Evolutionary conservation across 53 echinoderm and acorn worm species (phyloP), one percentile per base, ranked within the genome.

Genomic region (Temnopleurus reevesii): DNA sequence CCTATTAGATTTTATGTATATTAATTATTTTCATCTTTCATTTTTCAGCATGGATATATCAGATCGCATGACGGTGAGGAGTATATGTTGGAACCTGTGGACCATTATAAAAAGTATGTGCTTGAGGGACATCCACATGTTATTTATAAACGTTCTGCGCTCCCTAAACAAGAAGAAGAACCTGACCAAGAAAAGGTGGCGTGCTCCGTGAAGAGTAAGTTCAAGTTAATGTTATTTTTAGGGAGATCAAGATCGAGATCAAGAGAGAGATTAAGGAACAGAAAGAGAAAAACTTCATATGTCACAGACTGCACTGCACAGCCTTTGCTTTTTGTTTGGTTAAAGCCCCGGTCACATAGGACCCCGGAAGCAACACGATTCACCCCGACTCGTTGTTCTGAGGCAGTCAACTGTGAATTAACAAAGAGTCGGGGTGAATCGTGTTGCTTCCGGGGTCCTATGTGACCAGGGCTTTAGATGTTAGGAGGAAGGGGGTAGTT

Each of bases 11-110:
- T n/a, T n/a, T n/a, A 49, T 49, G 9, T 4, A 71, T 71, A 10
- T 41, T 7, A 21, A 6, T 71, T 71, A 13, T 86, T 59, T 81
- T 35, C 59, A 15, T 59, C 60, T 45, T 65, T 83, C 63, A 19
- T 58, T 76, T 89, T n/a, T 92, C n/a, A 95, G 95, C 95, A 97
- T 92, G 98, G 98, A 65, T 79, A 95, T 84, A 94, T 97, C 79
- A 85, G 89, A 76, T 94, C 95, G 25, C 80, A 91, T 56, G 90
- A 90, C 27, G 95, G 88, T 1, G 88, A 91, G 41, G 98, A 97
- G 60, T 97, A 92, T 77, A 91, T 97, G 86, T 90, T 97, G 77
- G 98, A 97, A 86, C 98, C 98, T 36, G 90, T 97, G 64, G 91
- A 95, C 71, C 90, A 94, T 84, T 94, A 91, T 77, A 88, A 93